Evolutionary conservation across 2,797 vertebrate genomes (phyloP).

Genomic region (Neostethus bicornis): DNA sequence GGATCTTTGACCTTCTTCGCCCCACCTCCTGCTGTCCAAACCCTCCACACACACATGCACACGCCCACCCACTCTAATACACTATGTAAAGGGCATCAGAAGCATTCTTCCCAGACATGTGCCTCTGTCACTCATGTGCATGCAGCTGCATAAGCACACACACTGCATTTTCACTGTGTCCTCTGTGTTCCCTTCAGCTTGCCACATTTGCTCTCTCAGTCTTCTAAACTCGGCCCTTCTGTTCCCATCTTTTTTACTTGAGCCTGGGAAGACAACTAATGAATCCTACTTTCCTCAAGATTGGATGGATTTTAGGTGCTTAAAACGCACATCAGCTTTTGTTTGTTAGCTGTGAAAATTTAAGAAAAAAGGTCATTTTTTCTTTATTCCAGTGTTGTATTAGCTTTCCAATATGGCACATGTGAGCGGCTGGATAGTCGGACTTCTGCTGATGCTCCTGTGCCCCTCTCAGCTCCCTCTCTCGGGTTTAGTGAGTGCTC

Average conservation of each 20-base stretch:
- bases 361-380: background rate
- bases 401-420: constrained; percentile 66
- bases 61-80: constrained; percentile 41
- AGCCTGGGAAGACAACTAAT: background rate
- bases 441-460: constrained; percentile 75
- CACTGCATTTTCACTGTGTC: constrained; percentile 59
- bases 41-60: constrained; percentile 1
- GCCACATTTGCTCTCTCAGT: constrained; percentile 28
- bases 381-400: constrained; percentile 7
- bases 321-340: background rate
- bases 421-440: constrained; percentile 62
- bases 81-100: constrained; percentile 63
- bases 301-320: constrained; percentile 6
- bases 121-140: constrained; percentile 78
- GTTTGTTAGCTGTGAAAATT: constrained; percentile 9
- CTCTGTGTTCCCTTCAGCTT: constrained; percentile 50
- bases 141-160: constrained; percentile 43
- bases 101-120: constrained; percentile 74
- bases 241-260: background rate
- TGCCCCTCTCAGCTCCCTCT: constrained; percentile 56
- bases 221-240: constrained; percentile 9
- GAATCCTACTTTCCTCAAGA: background rate
- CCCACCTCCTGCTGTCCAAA: constrained; percentile 8
- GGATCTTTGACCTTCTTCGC: constrained; percentile 25
- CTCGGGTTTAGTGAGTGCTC: constrained; percentile 49